Evolutionary conservation across 2,888 invertebrate genomes (phyloP).

Genomic region (Phoenoteleia sp.): DNA sequence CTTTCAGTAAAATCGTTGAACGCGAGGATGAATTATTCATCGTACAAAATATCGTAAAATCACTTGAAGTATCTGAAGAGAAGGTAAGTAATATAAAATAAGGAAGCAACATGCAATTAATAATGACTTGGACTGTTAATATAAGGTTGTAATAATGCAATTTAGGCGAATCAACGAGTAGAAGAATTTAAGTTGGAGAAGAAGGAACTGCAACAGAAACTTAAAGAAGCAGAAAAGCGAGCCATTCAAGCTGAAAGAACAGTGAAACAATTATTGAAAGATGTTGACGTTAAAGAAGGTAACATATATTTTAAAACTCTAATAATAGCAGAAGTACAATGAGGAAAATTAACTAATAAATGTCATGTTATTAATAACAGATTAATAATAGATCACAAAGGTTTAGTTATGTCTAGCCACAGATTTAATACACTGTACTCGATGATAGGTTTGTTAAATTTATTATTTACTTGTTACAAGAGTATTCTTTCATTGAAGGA

Average conservation of each 20-base stretch:
- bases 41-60: constrained; percentile 85
- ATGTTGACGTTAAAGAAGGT: constrained; percentile 85
- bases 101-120: no score
- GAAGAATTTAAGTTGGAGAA: constrained; percentile 84
- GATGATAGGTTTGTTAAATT: no score
- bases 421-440: no score
- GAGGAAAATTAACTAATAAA: no score
- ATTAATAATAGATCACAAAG: no score
- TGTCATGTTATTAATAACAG: constrained; percentile 21
- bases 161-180: constrained; percentile 85
- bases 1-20: constrained; percentile 84
- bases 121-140: background rate
- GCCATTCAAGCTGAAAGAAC: constrained; percentile 84
- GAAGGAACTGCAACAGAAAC: constrained; percentile 81
- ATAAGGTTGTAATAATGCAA: background rate
- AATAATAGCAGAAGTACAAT: no score
- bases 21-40: constrained; percentile 86
- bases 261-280: constrained; percentile 83
- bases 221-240: constrained; percentile 85
- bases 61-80: constrained; percentile 85
- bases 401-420: no score
- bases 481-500: no score
- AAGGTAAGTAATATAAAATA: constrained; percentile 80
- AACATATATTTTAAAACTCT: constrained; percentile 19
- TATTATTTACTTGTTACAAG: no score